Evolutionary conservation across 2,113 vertebrate genomes (phyloP).

Genomic region (Hemiprocne comata): DNA sequence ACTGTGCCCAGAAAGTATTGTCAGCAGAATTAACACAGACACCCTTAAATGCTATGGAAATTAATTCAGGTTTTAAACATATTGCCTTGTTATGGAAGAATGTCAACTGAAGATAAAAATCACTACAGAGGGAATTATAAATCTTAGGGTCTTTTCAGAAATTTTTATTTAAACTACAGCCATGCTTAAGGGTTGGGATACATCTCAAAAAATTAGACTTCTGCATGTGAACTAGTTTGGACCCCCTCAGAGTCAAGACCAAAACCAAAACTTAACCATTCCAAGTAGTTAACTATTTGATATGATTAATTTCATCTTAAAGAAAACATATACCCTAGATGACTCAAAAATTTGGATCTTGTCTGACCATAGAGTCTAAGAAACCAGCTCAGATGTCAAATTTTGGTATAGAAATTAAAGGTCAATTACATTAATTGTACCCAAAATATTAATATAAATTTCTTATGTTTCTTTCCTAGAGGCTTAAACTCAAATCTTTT

Average conservation of each 20-base stretch:
- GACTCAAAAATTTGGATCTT: neutral
- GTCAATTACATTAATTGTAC: neutral
- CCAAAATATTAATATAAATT: fast-evolving
- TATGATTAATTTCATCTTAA: neutral
- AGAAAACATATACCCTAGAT: neutral
- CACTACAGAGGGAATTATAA: neutral
- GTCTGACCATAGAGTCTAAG: neutral
- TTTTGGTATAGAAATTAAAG: neutral
- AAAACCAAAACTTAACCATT: neutral
- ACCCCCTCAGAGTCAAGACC: neutral
- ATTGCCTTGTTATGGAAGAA: neutral
- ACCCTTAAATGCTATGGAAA: neutral
- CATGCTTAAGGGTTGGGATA: neutral
- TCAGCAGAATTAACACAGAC: neutral
- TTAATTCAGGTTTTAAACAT: neutral
- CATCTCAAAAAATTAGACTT: neutral
- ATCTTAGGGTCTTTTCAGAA: neutral
- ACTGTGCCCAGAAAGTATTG: neutral
- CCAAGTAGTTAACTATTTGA: neutral
- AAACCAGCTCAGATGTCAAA: neutral
- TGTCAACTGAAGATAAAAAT: neutral
- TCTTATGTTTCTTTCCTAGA: neutral
- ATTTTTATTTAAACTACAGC: neutral
- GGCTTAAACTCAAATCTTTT: neutral
- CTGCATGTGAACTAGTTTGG: neutral